Conservation (phyloP, 53 echinoderm and acorn worm genomes). For the Henricia sp. region DNA sequence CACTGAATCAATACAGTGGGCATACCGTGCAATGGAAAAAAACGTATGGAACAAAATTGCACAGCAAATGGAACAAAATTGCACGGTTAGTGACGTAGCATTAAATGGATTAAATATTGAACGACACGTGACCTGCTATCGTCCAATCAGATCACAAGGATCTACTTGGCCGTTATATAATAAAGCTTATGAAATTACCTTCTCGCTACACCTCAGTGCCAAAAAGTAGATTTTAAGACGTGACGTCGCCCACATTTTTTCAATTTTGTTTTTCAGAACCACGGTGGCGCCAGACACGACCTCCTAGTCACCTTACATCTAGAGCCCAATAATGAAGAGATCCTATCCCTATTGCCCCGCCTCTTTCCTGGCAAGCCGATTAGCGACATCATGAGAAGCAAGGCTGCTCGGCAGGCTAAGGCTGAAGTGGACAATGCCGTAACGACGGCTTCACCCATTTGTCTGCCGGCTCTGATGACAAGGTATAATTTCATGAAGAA, state of each 20-base stretch:
- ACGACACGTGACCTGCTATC: too few relatives aligned
- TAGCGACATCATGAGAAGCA: slow-evolving; percentile 84
- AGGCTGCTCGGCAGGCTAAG: slow-evolving; percentile 81
- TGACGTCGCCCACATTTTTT: neutral
- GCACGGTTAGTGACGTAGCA: too few relatives aligned
- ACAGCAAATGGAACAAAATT: too few relatives aligned
- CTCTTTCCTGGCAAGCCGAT: slow-evolving; percentile 92
- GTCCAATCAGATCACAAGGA: too few relatives aligned
- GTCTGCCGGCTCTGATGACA: slow-evolving; percentile 73
- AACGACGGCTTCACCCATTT: slow-evolving; percentile 89
- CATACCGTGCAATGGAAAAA: too few relatives aligned
- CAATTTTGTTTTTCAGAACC: slow-evolving; percentile 73
- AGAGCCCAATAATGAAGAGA: slow-evolving; percentile 86
- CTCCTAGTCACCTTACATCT: slow-evolving; percentile 88
- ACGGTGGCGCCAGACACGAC: slow-evolving; percentile 87
- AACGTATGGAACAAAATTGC: too few relatives aligned
- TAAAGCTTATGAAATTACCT: neutral
- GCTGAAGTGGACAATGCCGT: slow-evolving; percentile 85
- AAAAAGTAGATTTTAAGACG: too few relatives aligned
- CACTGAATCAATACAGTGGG: too few relatives aligned
- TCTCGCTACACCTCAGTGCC: too few relatives aligned
- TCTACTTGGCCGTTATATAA: too few relatives aligned
- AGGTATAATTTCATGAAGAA: slow-evolving; percentile 52
- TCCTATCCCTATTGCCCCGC: slow-evolving; percentile 84
- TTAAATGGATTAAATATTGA: too few relatives aligned